A percentile compares a stretch with the other conserved stretches of the same genome.
Conservation (phyloP, 2,888 invertebrate genomes). For the Gerosis bhagava region DNA sequence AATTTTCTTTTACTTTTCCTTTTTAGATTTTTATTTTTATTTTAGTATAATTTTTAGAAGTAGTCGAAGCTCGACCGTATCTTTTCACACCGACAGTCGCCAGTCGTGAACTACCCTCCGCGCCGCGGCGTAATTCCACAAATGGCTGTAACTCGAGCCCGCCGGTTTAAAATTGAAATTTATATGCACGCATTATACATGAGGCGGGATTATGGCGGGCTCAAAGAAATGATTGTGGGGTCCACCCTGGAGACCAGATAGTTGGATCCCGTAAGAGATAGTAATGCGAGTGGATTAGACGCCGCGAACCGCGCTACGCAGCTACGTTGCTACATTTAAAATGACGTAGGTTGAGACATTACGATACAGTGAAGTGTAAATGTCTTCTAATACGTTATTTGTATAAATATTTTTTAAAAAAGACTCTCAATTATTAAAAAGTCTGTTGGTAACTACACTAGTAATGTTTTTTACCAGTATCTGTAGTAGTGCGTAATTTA, state of each 20-base stretch:
- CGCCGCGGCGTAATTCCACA: slow-evolving; percentile 62
- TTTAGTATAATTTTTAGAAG: not conserved
- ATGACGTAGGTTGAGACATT: not conserved
- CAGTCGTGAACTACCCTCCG: no score
- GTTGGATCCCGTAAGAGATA: slow-evolving; percentile 34
- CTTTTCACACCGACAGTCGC: not conserved
- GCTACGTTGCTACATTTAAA: no score
- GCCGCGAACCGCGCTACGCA: no score
- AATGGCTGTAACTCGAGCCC: slow-evolving; percentile 75
- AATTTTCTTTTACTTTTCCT: no score
- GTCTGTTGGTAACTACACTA: no score
- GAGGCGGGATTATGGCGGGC: slow-evolving; percentile 63
- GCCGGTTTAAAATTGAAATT: slow-evolving; percentile 80
- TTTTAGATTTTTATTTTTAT: no score
- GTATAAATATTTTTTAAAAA: no score
- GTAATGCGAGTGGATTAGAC: slow-evolving; percentile 37
- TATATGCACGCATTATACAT: slow-evolving; percentile 78
- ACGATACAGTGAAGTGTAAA: no score
- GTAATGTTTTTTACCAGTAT: no score
- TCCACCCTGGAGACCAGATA: slow-evolving; percentile 39
- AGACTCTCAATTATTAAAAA: no score
- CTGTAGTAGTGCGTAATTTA: no score
- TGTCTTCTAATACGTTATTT: no score
- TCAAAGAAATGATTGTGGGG: slow-evolving; percentile 47
- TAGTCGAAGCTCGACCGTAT: not conserved